A percentile compares a stretch with the other conserved stretches of the same genome.
phyloP scores from a whole-genome alignment of 2,797 vertebrate genomes.

The Allobates femoralis region DNA sequence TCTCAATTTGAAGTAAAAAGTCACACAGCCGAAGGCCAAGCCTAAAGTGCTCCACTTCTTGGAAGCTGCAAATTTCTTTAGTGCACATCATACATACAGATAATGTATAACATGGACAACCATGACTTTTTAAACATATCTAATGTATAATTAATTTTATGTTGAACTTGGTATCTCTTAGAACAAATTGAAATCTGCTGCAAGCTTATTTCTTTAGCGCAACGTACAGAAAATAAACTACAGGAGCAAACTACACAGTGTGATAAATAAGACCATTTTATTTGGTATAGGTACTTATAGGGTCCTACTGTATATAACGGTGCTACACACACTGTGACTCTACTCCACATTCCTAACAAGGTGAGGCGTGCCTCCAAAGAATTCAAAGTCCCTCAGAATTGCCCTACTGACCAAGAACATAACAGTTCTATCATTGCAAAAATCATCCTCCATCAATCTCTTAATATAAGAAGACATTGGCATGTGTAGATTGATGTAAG shows the following conservation, averaged over 20 bases:
- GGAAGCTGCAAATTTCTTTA: not conserved
- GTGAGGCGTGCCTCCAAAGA: not conserved
- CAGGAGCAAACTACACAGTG: not conserved
- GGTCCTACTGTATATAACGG: too few species aligned
- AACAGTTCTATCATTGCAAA: too few species aligned
- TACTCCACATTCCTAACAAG: not conserved
- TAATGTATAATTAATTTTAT: not conserved
- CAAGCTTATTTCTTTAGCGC: too few species aligned
- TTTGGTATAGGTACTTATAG: too few species aligned
- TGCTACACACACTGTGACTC: too few species aligned
- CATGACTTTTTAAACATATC: slow-evolving; percentile 5
- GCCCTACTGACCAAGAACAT: not conserved
- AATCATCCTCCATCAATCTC: too few species aligned
- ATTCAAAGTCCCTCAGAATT: not conserved
- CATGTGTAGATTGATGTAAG: too few species aligned
- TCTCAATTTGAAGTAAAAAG: slow-evolving; percentile 52
- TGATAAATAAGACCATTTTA: not conserved
- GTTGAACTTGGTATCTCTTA: not conserved
- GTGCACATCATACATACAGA: not conserved
- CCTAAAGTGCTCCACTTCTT: not conserved
- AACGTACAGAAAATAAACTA: too few species aligned
- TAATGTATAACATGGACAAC: not conserved
- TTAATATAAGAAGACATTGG: too few species aligned
- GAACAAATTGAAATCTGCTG: too few species aligned
- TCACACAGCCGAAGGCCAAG: slow-evolving; percentile 22